Conservation (phyloP, 2,113 vertebrate species). For the Pongo abelii region DNA sequence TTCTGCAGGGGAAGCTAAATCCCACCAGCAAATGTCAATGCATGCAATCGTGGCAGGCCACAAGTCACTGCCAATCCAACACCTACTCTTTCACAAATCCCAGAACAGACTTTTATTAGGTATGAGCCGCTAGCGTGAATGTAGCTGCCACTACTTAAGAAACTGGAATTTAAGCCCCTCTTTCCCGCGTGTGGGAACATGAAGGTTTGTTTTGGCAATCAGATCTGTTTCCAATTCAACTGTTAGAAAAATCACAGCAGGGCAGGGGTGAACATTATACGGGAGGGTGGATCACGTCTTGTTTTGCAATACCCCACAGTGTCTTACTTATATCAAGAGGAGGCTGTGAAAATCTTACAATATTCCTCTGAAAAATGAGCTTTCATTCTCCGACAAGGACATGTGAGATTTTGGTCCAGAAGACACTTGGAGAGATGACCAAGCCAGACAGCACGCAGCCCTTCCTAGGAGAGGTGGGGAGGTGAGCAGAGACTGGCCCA, state of each 20-base stretch:
- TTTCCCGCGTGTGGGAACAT: constrained; percentile 60
- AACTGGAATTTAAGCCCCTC: constrained; percentile 66
- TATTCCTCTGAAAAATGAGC: neutral
- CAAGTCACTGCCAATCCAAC: constrained; percentile 43
- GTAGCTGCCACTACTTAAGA: constrained; percentile 26
- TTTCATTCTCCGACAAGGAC: neutral
- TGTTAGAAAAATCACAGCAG: constrained; percentile 66
- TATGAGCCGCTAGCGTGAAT: constrained; percentile 64
- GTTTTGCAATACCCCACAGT: neutral
- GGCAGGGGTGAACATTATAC: constrained; percentile 34
- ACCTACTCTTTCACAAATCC: constrained; percentile 15
- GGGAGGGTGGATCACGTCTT: constrained; percentile 17
- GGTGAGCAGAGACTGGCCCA: neutral
- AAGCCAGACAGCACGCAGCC: neutral
- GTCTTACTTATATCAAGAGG: neutral
- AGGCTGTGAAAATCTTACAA: neutral
- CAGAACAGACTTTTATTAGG: constrained; percentile 56
- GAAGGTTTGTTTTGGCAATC: constrained; percentile 69
- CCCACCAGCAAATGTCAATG: neutral
- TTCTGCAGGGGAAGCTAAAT: constrained; percentile 50
- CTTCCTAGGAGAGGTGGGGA: neutral
- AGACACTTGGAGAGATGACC: neutral
- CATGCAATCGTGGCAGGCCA: neutral
- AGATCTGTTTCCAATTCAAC: constrained; percentile 62
- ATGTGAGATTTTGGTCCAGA: neutral